Conservation (phyloP, 2,113 vertebrate genomes). For the Taxidea taxus region DNA sequence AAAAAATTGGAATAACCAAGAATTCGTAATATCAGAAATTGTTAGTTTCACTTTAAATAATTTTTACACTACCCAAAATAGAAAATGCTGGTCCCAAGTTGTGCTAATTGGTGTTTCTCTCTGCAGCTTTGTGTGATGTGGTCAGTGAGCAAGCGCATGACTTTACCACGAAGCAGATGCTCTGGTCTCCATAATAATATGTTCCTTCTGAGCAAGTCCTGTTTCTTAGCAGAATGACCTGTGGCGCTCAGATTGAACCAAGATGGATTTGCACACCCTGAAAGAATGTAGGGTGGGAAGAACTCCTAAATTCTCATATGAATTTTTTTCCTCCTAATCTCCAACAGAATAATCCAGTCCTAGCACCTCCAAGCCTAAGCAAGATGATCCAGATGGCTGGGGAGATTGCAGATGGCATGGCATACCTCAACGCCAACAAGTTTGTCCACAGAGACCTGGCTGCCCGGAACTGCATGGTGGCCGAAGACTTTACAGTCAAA, state of each 20-base stretch:
- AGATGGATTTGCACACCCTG: not conserved
- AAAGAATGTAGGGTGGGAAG: not conserved
- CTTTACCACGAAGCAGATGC: not conserved
- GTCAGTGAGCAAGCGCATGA: not conserved
- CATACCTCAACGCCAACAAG: slow-evolving; percentile 99
- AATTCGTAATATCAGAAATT: not conserved
- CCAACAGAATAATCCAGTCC: slow-evolving; percentile 87
- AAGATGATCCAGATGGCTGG: slow-evolving; percentile 99
- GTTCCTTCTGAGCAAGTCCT: not conserved
- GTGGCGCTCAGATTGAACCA: not conserved
- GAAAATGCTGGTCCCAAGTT: not conserved
- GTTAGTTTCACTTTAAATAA: not conserved
- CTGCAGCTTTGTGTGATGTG: not conserved
- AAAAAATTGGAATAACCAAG: not conserved
- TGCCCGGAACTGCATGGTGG: slow-evolving; percentile 99
- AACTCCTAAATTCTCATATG: not conserved
- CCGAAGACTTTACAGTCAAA: slow-evolving; percentile 98
- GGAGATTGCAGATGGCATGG: slow-evolving; percentile 98
- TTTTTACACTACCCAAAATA: not conserved
- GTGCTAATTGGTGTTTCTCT: not conserved
- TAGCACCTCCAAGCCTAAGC: slow-evolving; percentile 93
- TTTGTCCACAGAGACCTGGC: slow-evolving; percentile 98
- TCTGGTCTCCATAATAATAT: not conserved
- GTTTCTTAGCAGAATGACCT: not conserved
- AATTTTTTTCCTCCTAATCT: not conserved